Percentiles rank a stretch among this genome's conserved stretches.
These are phyloP conservation scores for Danaus plexippus DNA, from an alignment of 1,140 invertebrate genomes.

Conservation along the genomic window DNA sequence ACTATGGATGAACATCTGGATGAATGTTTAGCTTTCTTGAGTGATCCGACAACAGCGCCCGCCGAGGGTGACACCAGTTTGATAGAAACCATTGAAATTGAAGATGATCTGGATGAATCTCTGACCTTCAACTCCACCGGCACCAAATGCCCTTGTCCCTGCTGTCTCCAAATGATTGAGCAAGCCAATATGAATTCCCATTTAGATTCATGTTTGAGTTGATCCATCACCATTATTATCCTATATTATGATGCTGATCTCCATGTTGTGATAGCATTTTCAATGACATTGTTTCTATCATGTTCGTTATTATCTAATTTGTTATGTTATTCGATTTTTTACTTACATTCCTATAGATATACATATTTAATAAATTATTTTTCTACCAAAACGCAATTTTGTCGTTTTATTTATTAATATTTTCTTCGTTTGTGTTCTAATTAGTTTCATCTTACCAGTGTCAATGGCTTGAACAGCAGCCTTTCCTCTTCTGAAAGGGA, in stretches of 20 bases:
- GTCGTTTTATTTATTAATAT: neutral
- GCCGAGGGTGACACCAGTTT: conserved; percentile 38
- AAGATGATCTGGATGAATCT: conserved; percentile 54
- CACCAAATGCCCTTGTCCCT: conserved; percentile 63
- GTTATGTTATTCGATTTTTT: too few species aligned
- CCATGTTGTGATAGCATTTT: too few species aligned
- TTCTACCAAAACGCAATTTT: too few species aligned
- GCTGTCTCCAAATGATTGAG: conserved; percentile 62
- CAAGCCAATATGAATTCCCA: conserved; percentile 56
- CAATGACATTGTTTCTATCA: too few species aligned
- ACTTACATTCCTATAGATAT: too few species aligned
- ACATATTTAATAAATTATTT: too few species aligned
- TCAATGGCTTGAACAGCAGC: conserved; percentile 74
- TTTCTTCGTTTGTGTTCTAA: conserved; percentile 3
- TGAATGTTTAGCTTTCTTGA: conserved; percentile 70
- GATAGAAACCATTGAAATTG: conserved; percentile 38
- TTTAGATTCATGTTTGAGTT: conserved; percentile 54
- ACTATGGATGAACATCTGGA: conserved; percentile 76
- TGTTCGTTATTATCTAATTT: too few species aligned
- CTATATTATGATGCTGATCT: too few species aligned
- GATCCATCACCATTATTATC: too few species aligned
- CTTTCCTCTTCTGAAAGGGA: conserved; percentile 74
- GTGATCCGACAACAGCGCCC: conserved; percentile 36
- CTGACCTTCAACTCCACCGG: conserved; percentile 50
- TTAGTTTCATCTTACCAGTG: conserved; percentile 41